Base-by-base conservation (phyloP, 2,888 invertebrate genomes). In the Phania funesta region DNA sequence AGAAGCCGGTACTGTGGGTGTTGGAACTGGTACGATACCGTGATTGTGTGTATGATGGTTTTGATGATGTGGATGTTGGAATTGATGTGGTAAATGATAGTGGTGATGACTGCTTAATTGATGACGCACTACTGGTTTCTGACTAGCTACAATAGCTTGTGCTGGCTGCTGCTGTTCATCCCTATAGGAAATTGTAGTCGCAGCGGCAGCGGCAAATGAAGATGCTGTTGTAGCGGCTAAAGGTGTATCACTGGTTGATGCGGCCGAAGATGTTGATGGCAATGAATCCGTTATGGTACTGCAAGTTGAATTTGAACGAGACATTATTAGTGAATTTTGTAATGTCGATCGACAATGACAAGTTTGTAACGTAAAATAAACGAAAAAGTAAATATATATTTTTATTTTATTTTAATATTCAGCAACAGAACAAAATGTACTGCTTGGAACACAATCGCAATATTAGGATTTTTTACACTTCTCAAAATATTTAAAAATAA, bases 71-170 rank as follows among this genome's bases (percentile, higher is more conserved):
- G 89, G 89, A 86, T 90, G 90, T 85, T 90, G 90, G 80, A 90
- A 89, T 81, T 90, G 90, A 70, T 90, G 90, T 54, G 90, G 90
- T 86, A 90, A 84, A 84, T 90, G 90, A 80, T 90, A 89, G 70
- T 89, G 89, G 73, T 89, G 89, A 56, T 89, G 89, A 60, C 89
- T 90, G 85, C 88, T 89, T 38, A 90, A 86, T 70, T 89, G 90
- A 50, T 88, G 83, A 8, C 89, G 86, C 70, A 85, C 84, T 46
- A 83, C 76, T 60, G 82, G 80, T 29, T 86, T 87, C 60, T 87
- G 87, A 78, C 85, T 85, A 22, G 85, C 84, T 58, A 74, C 84
- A 74, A 84, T 85, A 52, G 84, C 79, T 3, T 84, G 77, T 83
- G 89, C 84, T 44, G 46, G 50, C 81, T 70, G 80, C 38, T 32